Evolutionary conservation across 2,113 vertebrate genomes (phyloP).

Genomic region (Pungitius pungitius): DNA sequence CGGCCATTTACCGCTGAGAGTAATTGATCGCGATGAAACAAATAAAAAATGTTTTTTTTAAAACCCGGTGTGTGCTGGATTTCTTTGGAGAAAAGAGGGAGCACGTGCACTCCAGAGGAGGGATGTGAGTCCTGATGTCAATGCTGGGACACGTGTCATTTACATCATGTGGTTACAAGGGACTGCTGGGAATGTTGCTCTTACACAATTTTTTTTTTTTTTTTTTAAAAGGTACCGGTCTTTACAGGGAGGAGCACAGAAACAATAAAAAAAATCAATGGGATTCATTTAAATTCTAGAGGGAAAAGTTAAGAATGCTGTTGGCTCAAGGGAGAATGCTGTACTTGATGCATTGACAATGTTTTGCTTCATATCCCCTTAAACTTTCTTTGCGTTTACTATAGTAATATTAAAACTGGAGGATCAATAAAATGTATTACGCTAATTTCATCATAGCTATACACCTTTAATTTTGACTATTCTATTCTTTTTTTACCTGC

Average conservation of each 20-base stretch:
- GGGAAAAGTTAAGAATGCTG: slow-evolving; percentile 7
- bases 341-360: slow-evolving; percentile 17
- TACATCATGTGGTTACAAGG: slow-evolving; percentile 15
- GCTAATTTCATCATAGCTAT: background rate
- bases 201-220: background rate
- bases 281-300: slow-evolving; percentile 1
- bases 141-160: slow-evolving; percentile 43
- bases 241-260: slow-evolving; percentile 10
- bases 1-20: slow-evolving; percentile 78
- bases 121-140: slow-evolving; percentile 43
- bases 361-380: slow-evolving; percentile 3
- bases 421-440: slow-evolving; percentile 10
- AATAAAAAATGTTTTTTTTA: no score
- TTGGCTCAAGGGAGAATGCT: slow-evolving; percentile 22
- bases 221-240: slow-evolving; percentile 44
- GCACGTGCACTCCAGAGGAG: slow-evolving; percentile 28
- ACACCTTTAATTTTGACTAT: background rate
- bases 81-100: slow-evolving; percentile 51
- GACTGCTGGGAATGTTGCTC: slow-evolving; percentile 23
- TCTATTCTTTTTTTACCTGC: background rate
- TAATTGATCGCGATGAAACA: slow-evolving; percentile 90
- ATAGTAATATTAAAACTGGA: background rate
- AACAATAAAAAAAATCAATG: slow-evolving; percentile 30
- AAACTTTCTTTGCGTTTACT: background rate
- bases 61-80: slow-evolving; percentile 42